Conservation (phyloP, 2,888 invertebrate genomes). For the Netelia melanura region DNA sequence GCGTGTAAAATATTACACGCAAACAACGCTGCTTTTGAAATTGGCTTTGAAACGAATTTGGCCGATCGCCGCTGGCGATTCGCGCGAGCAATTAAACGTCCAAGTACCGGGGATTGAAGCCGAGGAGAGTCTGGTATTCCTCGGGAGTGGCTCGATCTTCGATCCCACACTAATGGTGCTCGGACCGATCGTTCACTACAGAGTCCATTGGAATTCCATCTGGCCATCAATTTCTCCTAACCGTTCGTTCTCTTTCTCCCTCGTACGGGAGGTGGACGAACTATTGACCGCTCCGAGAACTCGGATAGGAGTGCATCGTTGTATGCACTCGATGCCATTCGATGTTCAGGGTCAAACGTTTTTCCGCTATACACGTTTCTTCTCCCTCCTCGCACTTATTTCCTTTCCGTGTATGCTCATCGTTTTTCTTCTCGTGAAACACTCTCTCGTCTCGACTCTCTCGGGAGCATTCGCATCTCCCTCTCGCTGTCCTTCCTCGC, state of each 20-base stretch:
- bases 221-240: constrained; percentile 51
- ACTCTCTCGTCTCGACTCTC: constrained; percentile 7
- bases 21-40: no score
- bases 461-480: constrained; percentile 10
- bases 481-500: not conserved
- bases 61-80: not conserved
- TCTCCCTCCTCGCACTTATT: constrained; percentile 20
- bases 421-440: not conserved
- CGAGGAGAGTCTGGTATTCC: not conserved
- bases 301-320: constrained; percentile 42
- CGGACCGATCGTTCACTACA: constrained; percentile 45
- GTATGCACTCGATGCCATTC: constrained; percentile 30
- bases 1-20: no score
- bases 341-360: constrained; percentile 58
- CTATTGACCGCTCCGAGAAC: constrained; percentile 49
- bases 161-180: constrained; percentile 27
- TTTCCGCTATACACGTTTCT: constrained; percentile 35
- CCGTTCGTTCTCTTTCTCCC: constrained; percentile 14
- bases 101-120: no score
- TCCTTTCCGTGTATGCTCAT: not conserved
- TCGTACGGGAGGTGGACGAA: constrained; percentile 47
- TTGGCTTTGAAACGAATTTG: no score
- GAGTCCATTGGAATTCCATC: constrained; percentile 50
- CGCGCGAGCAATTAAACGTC: constrained; percentile 35
- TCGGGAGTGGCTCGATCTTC: constrained; percentile 47